These are phyloP conservation scores for Euproctis similis DNA, from an alignment of 2,888 invertebrate genomes.

Conservation along the genomic window DNA sequence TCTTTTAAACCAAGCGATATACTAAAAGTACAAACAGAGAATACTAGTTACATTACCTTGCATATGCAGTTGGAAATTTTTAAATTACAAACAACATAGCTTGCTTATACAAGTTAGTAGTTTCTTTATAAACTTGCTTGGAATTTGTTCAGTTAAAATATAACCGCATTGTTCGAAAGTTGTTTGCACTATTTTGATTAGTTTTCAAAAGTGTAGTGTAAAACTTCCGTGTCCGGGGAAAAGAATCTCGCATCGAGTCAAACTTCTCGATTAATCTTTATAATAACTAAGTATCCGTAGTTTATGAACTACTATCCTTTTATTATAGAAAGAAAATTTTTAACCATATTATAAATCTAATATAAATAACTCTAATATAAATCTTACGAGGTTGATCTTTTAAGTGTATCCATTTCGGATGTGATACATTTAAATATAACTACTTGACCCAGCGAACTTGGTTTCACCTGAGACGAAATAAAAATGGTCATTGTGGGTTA, in stretches of 20 bases:
- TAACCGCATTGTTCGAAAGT: constrained; percentile 30
- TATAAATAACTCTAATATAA: too few relatives aligned
- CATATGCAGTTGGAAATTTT: constrained; percentile 52
- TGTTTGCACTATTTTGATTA: constrained; percentile 12
- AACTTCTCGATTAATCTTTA: background rate
- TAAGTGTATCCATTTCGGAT: too few relatives aligned
- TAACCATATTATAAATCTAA: too few relatives aligned
- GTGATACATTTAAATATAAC: too few relatives aligned
- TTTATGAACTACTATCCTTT: too few relatives aligned
- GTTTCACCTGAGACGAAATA: too few relatives aligned
- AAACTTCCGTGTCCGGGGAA: constrained; percentile 1
- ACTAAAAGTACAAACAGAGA: constrained; percentile 25
- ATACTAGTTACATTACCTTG: constrained; percentile 36
- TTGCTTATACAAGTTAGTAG: constrained; percentile 45
- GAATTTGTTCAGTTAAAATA: constrained; percentile 44
- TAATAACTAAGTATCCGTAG: too few relatives aligned
- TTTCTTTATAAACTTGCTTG: constrained; percentile 55
- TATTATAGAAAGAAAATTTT: too few relatives aligned
- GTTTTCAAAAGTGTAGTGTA: constrained; percentile 3
- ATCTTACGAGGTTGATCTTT: too few relatives aligned
- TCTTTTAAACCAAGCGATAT: constrained; percentile 18
- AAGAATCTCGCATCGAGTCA: background rate
- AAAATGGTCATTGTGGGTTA: too few relatives aligned
- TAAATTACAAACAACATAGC: constrained; percentile 63
- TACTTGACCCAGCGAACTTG: too few relatives aligned